A percentile compares a stretch with the other conserved stretches of the same genome.
These are phyloP conservation scores for Orchesella flavescens DNA, from an alignment of 2,888 invertebrate genomes.

Conservation along the genomic window DNA sequence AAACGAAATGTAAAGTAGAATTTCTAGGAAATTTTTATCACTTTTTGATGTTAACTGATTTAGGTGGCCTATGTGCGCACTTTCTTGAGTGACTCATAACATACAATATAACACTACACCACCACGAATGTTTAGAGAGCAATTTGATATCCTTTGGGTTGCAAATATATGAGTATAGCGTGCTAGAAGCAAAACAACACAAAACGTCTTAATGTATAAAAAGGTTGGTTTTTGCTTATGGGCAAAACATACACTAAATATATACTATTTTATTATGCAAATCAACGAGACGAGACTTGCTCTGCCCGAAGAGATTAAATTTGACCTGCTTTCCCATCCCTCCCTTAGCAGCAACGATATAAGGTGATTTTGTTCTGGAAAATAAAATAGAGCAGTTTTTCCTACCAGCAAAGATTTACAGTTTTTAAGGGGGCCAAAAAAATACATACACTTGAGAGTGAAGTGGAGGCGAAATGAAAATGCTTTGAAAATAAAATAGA, in stretches of 20 bases:
- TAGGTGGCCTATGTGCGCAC: no score
- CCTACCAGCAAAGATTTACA: constrained; percentile 30
- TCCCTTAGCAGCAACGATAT: not conserved
- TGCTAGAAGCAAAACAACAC: no score
- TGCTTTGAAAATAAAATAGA: not conserved
- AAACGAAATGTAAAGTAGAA: no score
- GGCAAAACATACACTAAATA: not conserved
- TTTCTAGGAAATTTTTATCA: no score
- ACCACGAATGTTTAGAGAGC: no score
- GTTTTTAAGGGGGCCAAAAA: constrained; percentile 8
- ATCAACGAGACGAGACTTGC: constrained; percentile 46
- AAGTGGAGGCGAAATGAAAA: constrained; percentile 15
- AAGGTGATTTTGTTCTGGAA: not conserved
- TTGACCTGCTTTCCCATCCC: constrained; percentile 36
- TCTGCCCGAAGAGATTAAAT: constrained; percentile 43
- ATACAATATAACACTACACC: no score
- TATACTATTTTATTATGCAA: constrained; percentile 51
- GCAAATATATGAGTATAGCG: no score
- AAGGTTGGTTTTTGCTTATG: not conserved
- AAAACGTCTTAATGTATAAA: not conserved
- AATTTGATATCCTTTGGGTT: no score
- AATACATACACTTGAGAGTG: not conserved
- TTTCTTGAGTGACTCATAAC: no score
- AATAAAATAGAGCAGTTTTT: constrained; percentile 25
- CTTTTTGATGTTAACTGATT: no score